Base-by-base conservation (phyloP, 2,888 invertebrate species). In the Blastobasis adustella region DNA sequence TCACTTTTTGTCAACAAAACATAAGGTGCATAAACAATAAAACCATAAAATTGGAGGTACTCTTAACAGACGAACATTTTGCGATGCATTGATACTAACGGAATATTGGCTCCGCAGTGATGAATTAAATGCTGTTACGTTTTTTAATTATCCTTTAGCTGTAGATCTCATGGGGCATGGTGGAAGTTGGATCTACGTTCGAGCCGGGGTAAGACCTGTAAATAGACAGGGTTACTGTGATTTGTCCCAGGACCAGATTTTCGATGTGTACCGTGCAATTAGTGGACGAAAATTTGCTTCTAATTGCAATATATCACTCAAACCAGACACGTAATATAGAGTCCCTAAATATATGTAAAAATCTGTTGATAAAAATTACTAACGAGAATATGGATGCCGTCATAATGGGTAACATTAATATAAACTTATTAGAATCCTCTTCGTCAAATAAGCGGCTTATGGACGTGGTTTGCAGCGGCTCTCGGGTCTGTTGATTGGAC, bases 141-240 rank as follows among this genome's bases (percentile, higher is more conserved):
- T 49, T 1, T 2, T 7, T 37, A 43, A 43, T 37, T 49, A 5
- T 42, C 49, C 9, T 49, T 6, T n/a, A 37, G 37, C 37, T 46
- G 42, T 42, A 45, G 37, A 36, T 8, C 42, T 1, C 36, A 37
- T 49, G 5, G 10, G 4, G 5, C 49, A 49, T 43, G 49, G 49
- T 10, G 49, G 49, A 43, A 49, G 49, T 10, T 49, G 49, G 37
- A 43, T 44, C n/a, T 49, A 37, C 44, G 49, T 37, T 6, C 10
- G 41, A n/a, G 37, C 37, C 5, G 42, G 42, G 9, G 37, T 49
- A 5, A 49, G 10, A n/a, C 37, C 7, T 9, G 8, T 42, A 10
- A 43, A n/a, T 37, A 49, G 49, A n/a, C 23, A 38, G 5, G 49
- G 43, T 2, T 49, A 49, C 49, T 37, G 37, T 37, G 43, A 49